Evolutionary conservation across 2,888 invertebrate species (phyloP).

Genomic region (Danaus chrysippus): DNA sequence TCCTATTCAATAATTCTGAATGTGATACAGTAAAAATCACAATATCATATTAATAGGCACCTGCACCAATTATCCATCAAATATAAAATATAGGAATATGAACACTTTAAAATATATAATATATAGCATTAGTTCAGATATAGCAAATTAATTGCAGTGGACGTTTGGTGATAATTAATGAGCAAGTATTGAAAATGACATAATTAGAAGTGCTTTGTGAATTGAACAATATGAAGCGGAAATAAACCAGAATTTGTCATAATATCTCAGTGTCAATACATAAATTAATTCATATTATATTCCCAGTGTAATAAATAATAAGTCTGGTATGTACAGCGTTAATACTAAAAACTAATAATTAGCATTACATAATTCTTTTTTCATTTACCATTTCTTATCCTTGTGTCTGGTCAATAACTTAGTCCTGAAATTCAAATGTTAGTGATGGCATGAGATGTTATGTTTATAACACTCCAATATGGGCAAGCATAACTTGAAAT

Average conservation of each 20-base stretch:
- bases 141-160: constrained; percentile 1
- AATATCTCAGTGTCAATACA: background rate
- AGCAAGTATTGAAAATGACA: background rate
- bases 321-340: constrained; percentile 18
- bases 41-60: background rate
- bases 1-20: background rate
- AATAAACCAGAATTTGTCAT: constrained; percentile 1
- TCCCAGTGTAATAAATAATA: background rate
- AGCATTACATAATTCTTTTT: constrained; percentile 52
- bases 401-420: constrained; percentile 91
- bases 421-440: constrained; percentile 87
- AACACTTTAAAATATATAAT: background rate
- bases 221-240: background rate
- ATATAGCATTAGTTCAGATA: background rate
- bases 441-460: constrained; percentile 70
- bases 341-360: constrained; percentile 55
- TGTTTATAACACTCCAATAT: constrained; percentile 24
- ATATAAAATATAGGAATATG: background rate
- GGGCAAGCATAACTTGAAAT: constrained; percentile 33
- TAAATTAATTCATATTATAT: background rate
- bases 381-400: constrained; percentile 89
- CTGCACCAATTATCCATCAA: background rate
- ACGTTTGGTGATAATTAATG: background rate
- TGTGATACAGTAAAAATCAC: constrained; percentile 3
- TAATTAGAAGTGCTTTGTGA: constrained; percentile 5